phyloP scores from a whole-genome alignment of 2,797 vertebrate species.

The Epinephelus coioides region DNA sequence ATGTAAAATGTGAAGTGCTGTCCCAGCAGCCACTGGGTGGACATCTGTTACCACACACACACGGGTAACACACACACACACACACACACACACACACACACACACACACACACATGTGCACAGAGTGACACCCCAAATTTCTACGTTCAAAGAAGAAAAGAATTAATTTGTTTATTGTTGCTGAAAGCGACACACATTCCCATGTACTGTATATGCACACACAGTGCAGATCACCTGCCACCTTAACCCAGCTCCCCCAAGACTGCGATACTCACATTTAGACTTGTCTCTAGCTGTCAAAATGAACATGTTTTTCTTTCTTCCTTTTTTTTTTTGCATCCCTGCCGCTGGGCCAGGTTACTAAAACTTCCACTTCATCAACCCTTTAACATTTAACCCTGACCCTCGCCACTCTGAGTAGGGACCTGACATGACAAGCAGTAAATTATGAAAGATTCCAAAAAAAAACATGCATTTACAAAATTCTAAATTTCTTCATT shows the following conservation, averaged over 20 bases:
- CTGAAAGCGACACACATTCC: constrained; percentile 50
- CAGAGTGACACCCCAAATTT: constrained; percentile 61
- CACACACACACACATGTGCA: constrained; percentile 18
- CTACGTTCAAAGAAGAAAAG: constrained; percentile 73
- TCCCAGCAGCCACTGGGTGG: constrained; percentile 83
- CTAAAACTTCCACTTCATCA: constrained; percentile 19
- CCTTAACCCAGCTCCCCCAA: constrained; percentile 68
- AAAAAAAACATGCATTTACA: not conserved
- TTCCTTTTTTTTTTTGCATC: constrained; percentile 1
- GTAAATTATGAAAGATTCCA: constrained; percentile 20
- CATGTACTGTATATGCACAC: constrained; percentile 47
- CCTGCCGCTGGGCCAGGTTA: constrained; percentile 31
- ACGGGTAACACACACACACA: constrained; percentile 21
- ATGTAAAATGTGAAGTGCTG: constrained; percentile 83
- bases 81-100: constrained; percentile 17
- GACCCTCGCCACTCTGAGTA: constrained; percentile 27
- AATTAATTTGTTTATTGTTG: constrained; percentile 79
- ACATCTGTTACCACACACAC: constrained; percentile 83
- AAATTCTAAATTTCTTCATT: constrained; percentile 6
- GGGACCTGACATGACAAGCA: constrained; percentile 38
- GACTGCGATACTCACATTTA: constrained; percentile 55
- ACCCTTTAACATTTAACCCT: constrained; percentile 4
- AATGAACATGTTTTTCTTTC: constrained; percentile 38
- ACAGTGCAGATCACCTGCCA: constrained; percentile 64
- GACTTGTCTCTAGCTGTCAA: constrained; percentile 69